Conservation (phyloP, 2,113 vertebrate species). For the Crotalus horridus region DNA sequence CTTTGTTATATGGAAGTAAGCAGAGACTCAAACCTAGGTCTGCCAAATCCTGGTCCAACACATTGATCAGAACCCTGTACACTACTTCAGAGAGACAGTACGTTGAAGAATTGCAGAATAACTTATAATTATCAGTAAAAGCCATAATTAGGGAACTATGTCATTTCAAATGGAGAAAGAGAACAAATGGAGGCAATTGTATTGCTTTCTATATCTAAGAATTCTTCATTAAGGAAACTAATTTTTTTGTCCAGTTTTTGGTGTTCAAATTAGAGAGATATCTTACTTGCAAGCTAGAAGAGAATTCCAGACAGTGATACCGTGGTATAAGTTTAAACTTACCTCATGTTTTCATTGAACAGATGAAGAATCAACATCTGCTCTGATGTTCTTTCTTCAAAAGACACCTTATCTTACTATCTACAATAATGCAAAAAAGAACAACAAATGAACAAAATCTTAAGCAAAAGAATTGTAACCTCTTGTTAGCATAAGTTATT, state of each 20-base stretch:
- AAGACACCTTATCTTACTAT: background rate
- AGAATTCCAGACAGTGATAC: background rate
- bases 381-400: constrained; percentile 7
- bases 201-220: background rate
- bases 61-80: background rate
- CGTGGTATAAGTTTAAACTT: background rate
- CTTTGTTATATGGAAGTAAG: background rate
- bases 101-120: background rate
- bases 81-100: background rate
- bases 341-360: constrained; percentile 1
- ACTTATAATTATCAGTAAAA: background rate
- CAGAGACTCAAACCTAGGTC: background rate
- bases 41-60: background rate
- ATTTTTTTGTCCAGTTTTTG: background rate
- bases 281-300: background rate
- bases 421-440: constrained; percentile 18
- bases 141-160: background rate
- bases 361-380: background rate
- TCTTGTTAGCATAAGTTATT: constrained; percentile 8
- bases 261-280: background rate
- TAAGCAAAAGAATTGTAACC: constrained; percentile 11
- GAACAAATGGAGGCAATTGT: background rate
- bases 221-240: background rate
- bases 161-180: background rate
- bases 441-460: background rate